Evolutionary conservation across 1,140 invertebrate species (phyloP), one percentile per base, ranked within the genome.

Genomic region (Drosophila bocki): DNA sequence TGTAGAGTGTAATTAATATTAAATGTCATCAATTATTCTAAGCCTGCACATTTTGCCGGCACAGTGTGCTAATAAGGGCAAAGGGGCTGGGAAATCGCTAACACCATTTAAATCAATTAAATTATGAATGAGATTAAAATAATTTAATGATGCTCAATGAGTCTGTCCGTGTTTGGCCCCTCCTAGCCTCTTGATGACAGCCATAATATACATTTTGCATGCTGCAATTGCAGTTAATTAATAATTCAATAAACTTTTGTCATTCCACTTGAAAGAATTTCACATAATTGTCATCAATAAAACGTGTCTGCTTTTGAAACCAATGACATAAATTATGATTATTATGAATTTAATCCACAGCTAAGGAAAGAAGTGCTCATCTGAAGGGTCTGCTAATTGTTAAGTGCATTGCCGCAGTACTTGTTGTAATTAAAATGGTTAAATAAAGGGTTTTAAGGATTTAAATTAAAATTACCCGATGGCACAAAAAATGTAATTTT

Each of bases 121-220:
- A 88, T 90, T 88, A 88, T 87, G 85, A 84, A 87, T 88, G 84
- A 79, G 82, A 87, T 88, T 88, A 88, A 88, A 87, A 88, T 88
- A 78, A 87, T 88, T 87, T 88, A 88, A 87, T 83, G 80, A 71
- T 71, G 65, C 47, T 51, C 56, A 63, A 58, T 45, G 22, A 48
- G 26, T 42, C 57, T 22, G 62, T 22, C 17, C 58, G 53, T 35
- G 41, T 41, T 58, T 29, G 17, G 5, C 32, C 26, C 29, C 35
- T 33, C 35, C 19, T 26, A 35, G 35, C 63, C 83, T 68, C 79
- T 82, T 54, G 72, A 78, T 90, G 84, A 88, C 84, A 88, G 85
- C 81, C 78, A 68, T 88, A 72, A 84, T 78, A 88, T 84, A 78
- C 62, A 84, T 84, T 88, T 88, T 82, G 58, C 70, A 78, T 78